Conservation (phyloP, 2,888 invertebrate genomes). For the Lasioglossum calceatum region DNA sequence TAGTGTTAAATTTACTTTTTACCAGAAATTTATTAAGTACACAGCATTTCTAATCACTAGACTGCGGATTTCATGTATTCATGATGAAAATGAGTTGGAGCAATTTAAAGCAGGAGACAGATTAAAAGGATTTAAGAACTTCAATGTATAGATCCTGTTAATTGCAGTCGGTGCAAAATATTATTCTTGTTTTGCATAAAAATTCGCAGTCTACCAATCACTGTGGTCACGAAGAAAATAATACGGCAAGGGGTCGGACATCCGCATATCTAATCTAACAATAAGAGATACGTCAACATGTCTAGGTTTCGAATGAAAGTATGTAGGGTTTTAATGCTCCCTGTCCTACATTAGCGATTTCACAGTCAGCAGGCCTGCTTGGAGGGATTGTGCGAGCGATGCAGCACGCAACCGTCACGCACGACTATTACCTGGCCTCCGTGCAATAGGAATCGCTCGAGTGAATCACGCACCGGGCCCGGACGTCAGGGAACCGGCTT, state of each 20-base stretch:
- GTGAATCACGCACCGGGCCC: conserved; percentile 70
- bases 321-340: not conserved
- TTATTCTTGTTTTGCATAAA: not conserved
- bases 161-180: not conserved
- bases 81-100: not conserved
- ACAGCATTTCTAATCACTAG: not conserved
- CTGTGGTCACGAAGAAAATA: not conserved
- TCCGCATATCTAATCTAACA: not conserved
- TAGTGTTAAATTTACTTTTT: not conserved
- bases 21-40: not conserved
- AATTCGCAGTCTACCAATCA: not conserved
- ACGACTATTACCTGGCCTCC: conserved; percentile 32
- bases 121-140: too few relatives aligned
- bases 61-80: not conserved
- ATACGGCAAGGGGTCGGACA: not conserved
- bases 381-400: not conserved
- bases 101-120: not conserved
- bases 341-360: not conserved
- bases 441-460: conserved; percentile 66
- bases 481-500: conserved; percentile 45
- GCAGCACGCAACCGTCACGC: conserved; percentile 44
- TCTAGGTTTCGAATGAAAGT: not conserved
- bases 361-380: conserved; percentile 1
- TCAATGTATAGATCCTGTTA: too few relatives aligned
- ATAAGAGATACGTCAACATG: not conserved